These are phyloP conservation scores for Dendronephthya gigantea DNA, from an alignment of 64 coral and sea anemone genomes.

Conservation along the genomic window DNA sequence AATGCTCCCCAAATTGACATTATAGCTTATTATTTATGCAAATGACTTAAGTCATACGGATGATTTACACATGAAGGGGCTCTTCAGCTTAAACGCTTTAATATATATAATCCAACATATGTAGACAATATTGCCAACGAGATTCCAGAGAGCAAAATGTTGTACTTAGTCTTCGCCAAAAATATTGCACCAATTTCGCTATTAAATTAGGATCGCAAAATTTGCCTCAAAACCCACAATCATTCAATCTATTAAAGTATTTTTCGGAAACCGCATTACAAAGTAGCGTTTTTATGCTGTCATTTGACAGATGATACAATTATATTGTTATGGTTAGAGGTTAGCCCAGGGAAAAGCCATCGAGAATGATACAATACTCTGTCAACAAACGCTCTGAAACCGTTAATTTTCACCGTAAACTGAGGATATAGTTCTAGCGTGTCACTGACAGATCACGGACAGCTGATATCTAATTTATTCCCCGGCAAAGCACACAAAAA, in stretches of 20 bases:
- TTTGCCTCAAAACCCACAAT: neutral
- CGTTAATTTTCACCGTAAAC: neutral
- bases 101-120: too few relatives aligned
- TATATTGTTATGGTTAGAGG: neutral
- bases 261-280: neutral
- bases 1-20: neutral
- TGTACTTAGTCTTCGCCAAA: neutral
- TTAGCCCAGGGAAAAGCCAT: neutral
- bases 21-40: neutral
- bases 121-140: neutral
- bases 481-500: neutral
- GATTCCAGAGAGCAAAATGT: neutral
- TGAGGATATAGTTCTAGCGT: neutral
- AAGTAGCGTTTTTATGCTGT: neutral
- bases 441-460: neutral
- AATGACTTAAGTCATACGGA: neutral
- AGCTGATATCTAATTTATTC: constrained; percentile 20
- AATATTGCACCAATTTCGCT: neutral
- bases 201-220: neutral
- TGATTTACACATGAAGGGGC: neutral
- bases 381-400: neutral
- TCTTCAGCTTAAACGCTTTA: too few relatives aligned
- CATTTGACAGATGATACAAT: neutral
- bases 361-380: neutral
- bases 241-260: neutral